A percentile compares a stretch with the other conserved stretches of the same genome.
These are phyloP conservation scores for Arctocebus calabarensis DNA, from an alignment of 2,797 vertebrate genomes.

Conservation along the genomic window DNA sequence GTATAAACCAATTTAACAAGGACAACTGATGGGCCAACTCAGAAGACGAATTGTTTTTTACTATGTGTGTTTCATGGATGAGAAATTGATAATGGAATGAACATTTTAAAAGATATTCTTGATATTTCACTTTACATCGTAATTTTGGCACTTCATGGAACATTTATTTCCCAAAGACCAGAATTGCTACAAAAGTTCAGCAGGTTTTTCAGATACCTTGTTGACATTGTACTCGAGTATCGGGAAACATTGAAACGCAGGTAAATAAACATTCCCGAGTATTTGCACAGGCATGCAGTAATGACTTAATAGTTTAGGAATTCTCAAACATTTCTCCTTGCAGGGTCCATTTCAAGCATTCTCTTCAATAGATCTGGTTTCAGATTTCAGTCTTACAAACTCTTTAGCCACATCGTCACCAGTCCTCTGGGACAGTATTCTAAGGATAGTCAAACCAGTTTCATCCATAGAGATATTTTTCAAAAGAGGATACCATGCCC, in stretches of 20 bases:
- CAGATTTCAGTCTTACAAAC: constrained; percentile 98
- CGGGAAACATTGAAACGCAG: constrained; percentile 96
- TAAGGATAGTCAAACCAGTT: constrained; percentile 96
- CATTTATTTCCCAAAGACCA: constrained; percentile 95
- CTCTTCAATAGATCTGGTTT: constrained; percentile 95
- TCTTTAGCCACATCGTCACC: constrained; percentile 98
- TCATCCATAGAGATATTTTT: constrained; percentile 94
- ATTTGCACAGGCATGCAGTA: constrained; percentile 98
- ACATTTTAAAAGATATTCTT: constrained; percentile 90
- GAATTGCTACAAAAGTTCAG: constrained; percentile 93
- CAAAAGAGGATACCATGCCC: constrained; percentile 93
- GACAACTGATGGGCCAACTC: constrained; percentile 67
- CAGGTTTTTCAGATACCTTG: constrained; percentile 92
- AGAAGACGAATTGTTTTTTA: constrained; percentile 70
- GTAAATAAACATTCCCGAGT: constrained; percentile 97
- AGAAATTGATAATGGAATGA: constrained; percentile 72
- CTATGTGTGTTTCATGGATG: constrained; percentile 59
- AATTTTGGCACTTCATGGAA: constrained; percentile 99
- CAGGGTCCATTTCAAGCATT: constrained; percentile 83
- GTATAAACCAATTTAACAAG: constrained; percentile 74
- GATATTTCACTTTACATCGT: constrained; percentile 85
- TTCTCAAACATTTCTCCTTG: constrained; percentile 76
- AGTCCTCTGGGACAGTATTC: constrained; percentile 99
- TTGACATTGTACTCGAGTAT: constrained; percentile 94
- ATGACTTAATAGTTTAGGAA: constrained; percentile 89